Conservation (phyloP, 2,113 vertebrate genomes). For the Rhineura floridana region DNA sequence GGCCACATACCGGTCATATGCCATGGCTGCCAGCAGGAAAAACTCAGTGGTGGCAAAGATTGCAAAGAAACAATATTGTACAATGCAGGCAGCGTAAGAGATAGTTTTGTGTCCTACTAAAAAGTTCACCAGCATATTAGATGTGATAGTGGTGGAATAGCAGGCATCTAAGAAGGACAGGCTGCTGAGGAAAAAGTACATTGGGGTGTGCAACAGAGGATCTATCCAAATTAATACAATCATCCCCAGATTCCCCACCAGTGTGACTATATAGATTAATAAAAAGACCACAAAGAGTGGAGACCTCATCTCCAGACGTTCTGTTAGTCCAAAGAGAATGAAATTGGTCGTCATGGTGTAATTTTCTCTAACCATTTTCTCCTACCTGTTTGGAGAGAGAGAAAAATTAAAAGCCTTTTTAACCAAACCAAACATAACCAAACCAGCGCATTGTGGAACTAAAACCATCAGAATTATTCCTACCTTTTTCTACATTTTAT, state of each 20-base stretch:
- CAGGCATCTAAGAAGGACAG: conserved; percentile 61
- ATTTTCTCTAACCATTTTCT: conserved; percentile 20
- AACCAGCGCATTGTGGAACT: no score
- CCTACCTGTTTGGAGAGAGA: background rate
- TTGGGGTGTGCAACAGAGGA: conserved; percentile 42
- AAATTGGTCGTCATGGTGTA: conserved; percentile 44
- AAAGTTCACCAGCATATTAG: conserved; percentile 50
- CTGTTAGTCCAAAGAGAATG: conserved; percentile 47
- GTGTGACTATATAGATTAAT: conserved; percentile 39
- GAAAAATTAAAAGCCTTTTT: no score
- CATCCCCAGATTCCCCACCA: conserved; percentile 55
- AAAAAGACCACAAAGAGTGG: conserved; percentile 53
- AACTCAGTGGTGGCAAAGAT: conserved; percentile 44
- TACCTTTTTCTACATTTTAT: background rate
- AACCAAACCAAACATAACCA: no score
- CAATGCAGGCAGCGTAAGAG: conserved; percentile 28
- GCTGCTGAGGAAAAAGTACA: conserved; percentile 63
- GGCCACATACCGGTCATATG: conserved; percentile 56
- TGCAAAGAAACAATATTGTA: conserved; percentile 53
- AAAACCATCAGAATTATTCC: background rate
- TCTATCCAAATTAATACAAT: conserved; percentile 39
- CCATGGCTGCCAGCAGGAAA: conserved; percentile 53
- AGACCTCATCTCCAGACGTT: conserved; percentile 23
- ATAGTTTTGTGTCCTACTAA: conserved; percentile 29
- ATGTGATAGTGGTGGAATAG: conserved; percentile 51